Conservation (phyloP, 30 jellyfish, hydroid and myxozoan species). For the Cassiopea xamachana region DNA sequence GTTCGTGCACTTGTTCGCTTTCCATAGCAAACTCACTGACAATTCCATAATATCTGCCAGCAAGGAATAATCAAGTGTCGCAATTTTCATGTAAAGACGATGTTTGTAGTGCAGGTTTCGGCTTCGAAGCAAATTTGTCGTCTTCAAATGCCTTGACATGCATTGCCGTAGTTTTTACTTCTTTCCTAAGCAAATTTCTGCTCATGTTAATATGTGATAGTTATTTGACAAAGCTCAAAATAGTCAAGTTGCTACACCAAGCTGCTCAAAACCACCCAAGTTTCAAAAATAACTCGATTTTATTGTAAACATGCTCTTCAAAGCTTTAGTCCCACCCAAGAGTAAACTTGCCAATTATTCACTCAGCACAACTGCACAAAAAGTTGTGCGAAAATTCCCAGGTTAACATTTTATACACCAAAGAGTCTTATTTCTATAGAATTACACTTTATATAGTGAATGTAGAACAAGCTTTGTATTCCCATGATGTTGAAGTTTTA, state of each 20-base stretch:
- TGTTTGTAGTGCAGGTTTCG: not conserved
- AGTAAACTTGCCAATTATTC: not conserved
- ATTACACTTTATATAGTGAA: not conserved
- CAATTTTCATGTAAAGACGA: not conserved
- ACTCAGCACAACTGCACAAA: not conserved
- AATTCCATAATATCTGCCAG: not conserved
- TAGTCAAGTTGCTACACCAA: no score
- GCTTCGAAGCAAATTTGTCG: no score
- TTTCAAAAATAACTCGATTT: no score
- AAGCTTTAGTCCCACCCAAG: no score
- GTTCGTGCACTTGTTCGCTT: conserved; percentile 83
- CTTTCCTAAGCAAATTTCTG: no score
- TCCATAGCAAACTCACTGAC: conserved; percentile 15
- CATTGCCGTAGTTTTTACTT: no score
- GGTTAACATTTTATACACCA: not conserved
- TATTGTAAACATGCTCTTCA: no score
- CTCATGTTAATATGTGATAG: no score
- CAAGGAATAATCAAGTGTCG: not conserved
- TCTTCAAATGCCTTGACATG: no score
- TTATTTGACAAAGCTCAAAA: no score
- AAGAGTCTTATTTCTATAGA: not conserved
- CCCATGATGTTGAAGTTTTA: no score
- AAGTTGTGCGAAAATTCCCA: not conserved
- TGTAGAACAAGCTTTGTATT: not conserved
- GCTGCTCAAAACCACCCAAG: no score